Conservation (phyloP, 2,113 vertebrate species). For the Hydrolagus affinis region DNA sequence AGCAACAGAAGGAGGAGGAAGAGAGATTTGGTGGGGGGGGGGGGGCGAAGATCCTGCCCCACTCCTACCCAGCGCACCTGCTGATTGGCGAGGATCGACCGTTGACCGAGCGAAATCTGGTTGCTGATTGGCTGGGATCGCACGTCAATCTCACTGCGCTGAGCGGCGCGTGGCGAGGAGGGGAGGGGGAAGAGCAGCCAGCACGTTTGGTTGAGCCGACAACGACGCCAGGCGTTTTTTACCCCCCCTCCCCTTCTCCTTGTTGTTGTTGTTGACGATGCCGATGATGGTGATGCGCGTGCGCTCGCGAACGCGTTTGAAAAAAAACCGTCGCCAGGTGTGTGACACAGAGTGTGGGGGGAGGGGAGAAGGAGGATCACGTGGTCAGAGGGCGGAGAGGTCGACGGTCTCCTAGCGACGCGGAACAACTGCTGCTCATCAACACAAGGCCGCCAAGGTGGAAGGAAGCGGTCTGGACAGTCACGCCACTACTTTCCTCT, state of each 20-base stretch:
- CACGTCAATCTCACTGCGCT: not conserved
- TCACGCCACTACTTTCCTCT: too few species aligned
- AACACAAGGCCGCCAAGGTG: not conserved
- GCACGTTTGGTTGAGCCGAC: not conserved
- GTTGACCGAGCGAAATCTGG: too few species aligned
- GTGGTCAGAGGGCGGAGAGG: not conserved
- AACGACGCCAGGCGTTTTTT: not conserved
- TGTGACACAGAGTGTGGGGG: not conserved
- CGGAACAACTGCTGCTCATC: not conserved
- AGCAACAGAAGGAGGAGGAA: too few species aligned
- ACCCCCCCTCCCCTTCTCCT: not conserved
- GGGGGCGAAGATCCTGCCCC: not conserved
- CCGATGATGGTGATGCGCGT: too few species aligned
- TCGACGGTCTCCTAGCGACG: conserved; percentile 27
- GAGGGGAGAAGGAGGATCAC: not conserved
- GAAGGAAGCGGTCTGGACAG: not conserved
- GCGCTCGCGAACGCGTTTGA: not conserved
- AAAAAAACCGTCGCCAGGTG: not conserved
- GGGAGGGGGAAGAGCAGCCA: not conserved
- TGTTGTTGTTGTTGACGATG: too few species aligned
- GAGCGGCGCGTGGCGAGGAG: not conserved
- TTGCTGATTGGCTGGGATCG: too few species aligned
- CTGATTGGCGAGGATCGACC: not conserved
- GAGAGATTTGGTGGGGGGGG: accelerated
- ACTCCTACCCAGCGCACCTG: not conserved